Conservation (phyloP, 2,797 vertebrate species). For the Leptoclinus maculatus region DNA sequence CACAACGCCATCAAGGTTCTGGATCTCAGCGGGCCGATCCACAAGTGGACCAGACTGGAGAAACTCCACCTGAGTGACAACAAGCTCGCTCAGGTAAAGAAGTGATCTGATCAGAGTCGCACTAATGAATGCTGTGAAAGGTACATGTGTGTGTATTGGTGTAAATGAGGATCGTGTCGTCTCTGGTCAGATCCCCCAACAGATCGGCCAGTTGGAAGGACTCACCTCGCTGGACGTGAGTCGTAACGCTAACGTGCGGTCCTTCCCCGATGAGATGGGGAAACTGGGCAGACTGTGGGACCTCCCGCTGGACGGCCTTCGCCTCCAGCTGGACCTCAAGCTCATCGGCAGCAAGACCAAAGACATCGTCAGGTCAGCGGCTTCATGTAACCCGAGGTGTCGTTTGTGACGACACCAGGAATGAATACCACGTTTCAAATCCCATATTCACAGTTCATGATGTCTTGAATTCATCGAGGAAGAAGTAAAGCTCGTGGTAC, state of each 20-base stretch:
- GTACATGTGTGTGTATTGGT: no score
- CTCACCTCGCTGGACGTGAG: constrained; percentile 95
- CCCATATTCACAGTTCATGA: no score
- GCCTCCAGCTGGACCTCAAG: constrained; percentile 94
- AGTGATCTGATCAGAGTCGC: background rate
- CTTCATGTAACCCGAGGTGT: background rate
- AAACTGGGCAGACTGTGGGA: constrained; percentile 94
- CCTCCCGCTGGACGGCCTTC: constrained; percentile 94
- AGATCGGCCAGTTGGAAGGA: constrained; percentile 92
- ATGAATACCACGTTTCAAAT: no score
- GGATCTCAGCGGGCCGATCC: constrained; percentile 89
- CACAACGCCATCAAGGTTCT: constrained; percentile 89
- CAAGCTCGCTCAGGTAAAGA: constrained; percentile 89
- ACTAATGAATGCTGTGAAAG: background rate
- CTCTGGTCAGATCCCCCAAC: constrained; percentile 89
- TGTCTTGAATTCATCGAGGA: background rate
- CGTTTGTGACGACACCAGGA: background rate
- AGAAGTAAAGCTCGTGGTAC: background rate
- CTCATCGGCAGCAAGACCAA: constrained; percentile 95
- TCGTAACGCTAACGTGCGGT: constrained; percentile 87
- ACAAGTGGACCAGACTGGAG: constrained; percentile 91
- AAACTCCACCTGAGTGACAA: constrained; percentile 94
- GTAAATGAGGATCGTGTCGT: background rate
- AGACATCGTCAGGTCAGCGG: constrained; percentile 92
- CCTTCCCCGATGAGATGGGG: constrained; percentile 97